Evolutionary conservation across 2,113 vertebrate genomes (phyloP).

Genomic region (Okapia johnstoni): DNA sequence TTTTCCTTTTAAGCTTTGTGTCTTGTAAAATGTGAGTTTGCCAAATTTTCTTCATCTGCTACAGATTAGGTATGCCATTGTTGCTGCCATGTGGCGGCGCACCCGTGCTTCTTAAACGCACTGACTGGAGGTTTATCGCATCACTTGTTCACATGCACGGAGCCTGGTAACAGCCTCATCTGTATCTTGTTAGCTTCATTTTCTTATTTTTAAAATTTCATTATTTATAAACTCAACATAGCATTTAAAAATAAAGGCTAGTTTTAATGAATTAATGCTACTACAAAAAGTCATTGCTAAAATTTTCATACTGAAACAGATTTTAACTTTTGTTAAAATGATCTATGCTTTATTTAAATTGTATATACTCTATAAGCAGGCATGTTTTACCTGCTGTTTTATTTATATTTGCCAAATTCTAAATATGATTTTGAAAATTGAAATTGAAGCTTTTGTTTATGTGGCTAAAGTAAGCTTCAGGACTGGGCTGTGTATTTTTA

Average conservation of each 20-base stretch:
- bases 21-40: slow-evolving; percentile 87
- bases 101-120: slow-evolving; percentile 84
- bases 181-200: slow-evolving; percentile 79
- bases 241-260: slow-evolving; percentile 71
- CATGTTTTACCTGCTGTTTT: slow-evolving; percentile 61
- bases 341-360: slow-evolving; percentile 61
- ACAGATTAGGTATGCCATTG: slow-evolving; percentile 79
- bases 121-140: slow-evolving; percentile 84
- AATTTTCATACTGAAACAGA: slow-evolving; percentile 57
- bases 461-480: slow-evolving; percentile 60
- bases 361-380: slow-evolving; percentile 44
- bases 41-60: slow-evolving; percentile 90
- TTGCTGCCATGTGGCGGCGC: slow-evolving; percentile 80
- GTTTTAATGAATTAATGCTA: slow-evolving; percentile 62
- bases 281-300: slow-evolving; percentile 58
- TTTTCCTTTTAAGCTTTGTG: slow-evolving; percentile 79
- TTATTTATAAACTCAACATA: slow-evolving; percentile 69
- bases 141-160: slow-evolving; percentile 85
- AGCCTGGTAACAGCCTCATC: slow-evolving; percentile 90
- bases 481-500: slow-evolving; percentile 75
- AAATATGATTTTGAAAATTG: slow-evolving; percentile 51
- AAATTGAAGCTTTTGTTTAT: slow-evolving; percentile 59
- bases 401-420: slow-evolving; percentile 64
- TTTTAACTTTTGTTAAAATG: slow-evolving; percentile 59
- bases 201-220: slow-evolving; percentile 67